Percentiles rank a stretch among this genome's conserved stretches.
Evolutionary conservation across 2,113 vertebrate genomes (phyloP).

Genomic region (Parotia lawesii): DNA sequence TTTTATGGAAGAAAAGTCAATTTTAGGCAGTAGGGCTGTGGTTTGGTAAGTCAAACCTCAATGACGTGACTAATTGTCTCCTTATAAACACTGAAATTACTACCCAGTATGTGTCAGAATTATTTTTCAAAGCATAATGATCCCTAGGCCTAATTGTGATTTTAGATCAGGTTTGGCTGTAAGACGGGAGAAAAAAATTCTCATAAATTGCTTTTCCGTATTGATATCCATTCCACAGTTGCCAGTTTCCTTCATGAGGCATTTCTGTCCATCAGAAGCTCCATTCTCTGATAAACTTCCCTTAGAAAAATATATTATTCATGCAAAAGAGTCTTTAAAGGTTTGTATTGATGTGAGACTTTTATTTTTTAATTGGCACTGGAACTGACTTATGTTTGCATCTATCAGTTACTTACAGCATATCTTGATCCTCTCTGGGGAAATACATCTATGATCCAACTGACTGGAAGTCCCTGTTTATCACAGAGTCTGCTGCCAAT

Average conservation of each 20-base stretch:
- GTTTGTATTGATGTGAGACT: not conserved
- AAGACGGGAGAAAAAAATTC: not conserved
- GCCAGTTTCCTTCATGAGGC: not conserved
- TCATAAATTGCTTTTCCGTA: not conserved
- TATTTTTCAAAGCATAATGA: not conserved
- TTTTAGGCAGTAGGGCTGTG: not conserved
- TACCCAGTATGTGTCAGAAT: not conserved
- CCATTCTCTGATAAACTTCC: not conserved
- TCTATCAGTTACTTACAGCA: not conserved
- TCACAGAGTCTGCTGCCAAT: not conserved
- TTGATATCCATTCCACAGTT: not conserved
- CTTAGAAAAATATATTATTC: not conserved
- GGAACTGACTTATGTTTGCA: not conserved
- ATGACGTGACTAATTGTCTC: not conserved
- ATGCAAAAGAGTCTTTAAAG: not conserved
- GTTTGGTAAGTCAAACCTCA: not conserved
- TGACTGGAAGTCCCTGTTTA: not conserved
- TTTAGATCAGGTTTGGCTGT: not conserved
- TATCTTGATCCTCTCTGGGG: not conserved
- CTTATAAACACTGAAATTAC: not conserved
- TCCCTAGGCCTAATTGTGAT: not conserved
- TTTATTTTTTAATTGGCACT: not conserved
- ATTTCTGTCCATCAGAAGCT: not conserved
- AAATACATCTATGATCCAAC: not conserved
- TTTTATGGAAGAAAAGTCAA: not conserved